phyloP scores from a whole-genome alignment of 2,888 invertebrate species.

The Drosophila mulleri region DNA sequence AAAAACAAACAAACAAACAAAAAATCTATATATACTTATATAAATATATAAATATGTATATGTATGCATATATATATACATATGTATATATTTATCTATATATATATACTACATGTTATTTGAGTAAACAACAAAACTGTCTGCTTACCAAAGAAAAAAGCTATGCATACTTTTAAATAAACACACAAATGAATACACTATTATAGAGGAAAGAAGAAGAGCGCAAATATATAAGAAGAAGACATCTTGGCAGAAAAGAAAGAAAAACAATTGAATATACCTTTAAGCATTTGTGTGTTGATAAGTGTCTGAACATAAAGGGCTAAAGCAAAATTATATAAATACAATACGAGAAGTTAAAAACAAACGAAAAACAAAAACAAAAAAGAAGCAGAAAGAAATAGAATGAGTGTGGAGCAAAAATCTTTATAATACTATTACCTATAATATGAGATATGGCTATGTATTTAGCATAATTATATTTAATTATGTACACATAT shows the following conservation, averaged over 20 bases:
- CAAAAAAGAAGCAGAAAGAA: background rate
- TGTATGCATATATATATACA: conserved; percentile 29
- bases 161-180: conserved; percentile 59
- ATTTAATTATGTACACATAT: conserved; percentile 75
- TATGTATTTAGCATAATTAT: conserved; percentile 71
- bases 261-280: conserved; percentile 48
- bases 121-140: conserved; percentile 67
- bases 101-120: conserved; percentile 72
- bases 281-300: conserved; percentile 59
- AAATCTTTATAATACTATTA: conserved; percentile 49
- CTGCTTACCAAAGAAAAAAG: conserved; percentile 54
- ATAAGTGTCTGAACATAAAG: conserved; percentile 52
- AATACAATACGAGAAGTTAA: conserved; percentile 1
- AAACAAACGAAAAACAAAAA: background rate
- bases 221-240: conserved; percentile 10
- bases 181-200: conserved; percentile 32
- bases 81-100: conserved; percentile 36
- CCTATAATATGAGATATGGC: conserved; percentile 52
- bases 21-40: conserved; percentile 45
- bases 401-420: conserved; percentile 21
- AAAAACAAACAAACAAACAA: conserved; percentile 14
- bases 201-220: conserved; percentile 26
- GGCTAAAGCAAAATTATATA: conserved; percentile 28
- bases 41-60: conserved; percentile 23
- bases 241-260: conserved; percentile 8